Base-by-base conservation (phyloP, 2,888 invertebrate species). In the Aelia acuminata region DNA sequence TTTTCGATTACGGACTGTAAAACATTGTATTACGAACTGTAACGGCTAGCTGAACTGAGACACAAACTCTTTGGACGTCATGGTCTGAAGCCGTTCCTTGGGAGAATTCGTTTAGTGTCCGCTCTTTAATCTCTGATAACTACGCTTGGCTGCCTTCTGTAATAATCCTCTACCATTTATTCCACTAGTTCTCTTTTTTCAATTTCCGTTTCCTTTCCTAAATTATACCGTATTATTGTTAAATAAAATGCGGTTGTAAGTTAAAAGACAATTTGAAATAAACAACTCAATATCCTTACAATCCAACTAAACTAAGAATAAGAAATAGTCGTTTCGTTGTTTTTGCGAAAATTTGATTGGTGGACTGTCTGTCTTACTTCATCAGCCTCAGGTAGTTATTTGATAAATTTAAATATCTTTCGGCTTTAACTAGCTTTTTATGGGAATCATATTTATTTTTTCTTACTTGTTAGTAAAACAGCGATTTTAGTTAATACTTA, bases 201-300 rank as follows among this genome's bases (percentile, higher is more conserved):
- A 48, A 84, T 84, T 84, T 48, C 84, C 84, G 47, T 48, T 84
- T 84, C 39, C 84, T 84, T 48, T n/a, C 43, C 18, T 57, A 57
- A 31, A 57, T 57, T 57, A n/a, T 15, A 57, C 26, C 57, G 8
- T 26, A 13, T 57, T 57, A 26, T 57, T 57, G 57, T 57, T 53
- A 57, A 57, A 26, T 57, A 26, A 57, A 57, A 57, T 57, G 13
- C 26, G 11, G 26, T 57, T 57, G 13, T 57, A 26, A 57, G 26
- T 57, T 57, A 26, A 26, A 57, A 57, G 15, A 0, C 57, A 26
- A 57, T 57, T 8, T 26, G 13, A 1, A 13, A 26, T 57, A 26
- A 57, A 15, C 3, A n/a, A 57, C 13, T 57, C 26, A 26, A 57
- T 57, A 57, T 4, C 53, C 22, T 18, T 53, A 7, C 0, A 53